A percentile compares a stretch with the other conserved stretches of the same genome.
Conservation (phyloP, 2,113 vertebrate genomes). For the Myxocyprinus asiaticus region DNA sequence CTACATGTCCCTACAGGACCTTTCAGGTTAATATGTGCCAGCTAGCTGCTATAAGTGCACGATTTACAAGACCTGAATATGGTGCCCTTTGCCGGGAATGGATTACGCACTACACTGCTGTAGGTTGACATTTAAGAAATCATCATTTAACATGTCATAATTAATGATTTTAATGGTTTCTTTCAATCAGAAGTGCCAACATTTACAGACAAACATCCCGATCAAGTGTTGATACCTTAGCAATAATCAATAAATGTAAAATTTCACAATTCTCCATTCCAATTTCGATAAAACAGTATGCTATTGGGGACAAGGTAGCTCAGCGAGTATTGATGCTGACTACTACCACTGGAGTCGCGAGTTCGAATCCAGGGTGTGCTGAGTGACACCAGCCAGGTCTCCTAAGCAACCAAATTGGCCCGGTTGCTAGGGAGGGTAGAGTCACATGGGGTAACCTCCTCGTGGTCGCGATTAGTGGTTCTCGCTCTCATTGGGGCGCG, state of each 20-base stretch:
- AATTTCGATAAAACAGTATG: too few species aligned
- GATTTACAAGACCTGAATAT: conserved; percentile 19
- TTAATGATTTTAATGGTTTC: neutral
- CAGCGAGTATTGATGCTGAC: too few species aligned
- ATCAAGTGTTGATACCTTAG: neutral
- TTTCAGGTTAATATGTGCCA: conserved; percentile 51
- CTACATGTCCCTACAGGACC: conserved; percentile 67
- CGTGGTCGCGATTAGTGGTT: too few species aligned
- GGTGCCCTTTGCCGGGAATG: neutral
- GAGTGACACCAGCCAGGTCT: too few species aligned
- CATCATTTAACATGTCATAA: neutral
- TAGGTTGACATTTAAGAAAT: neutral
- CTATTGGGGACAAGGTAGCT: too few species aligned
- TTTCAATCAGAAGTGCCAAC: conserved; percentile 7
- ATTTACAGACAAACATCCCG: neutral
- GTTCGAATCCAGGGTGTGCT: too few species aligned
- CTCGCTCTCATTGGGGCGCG: too few species aligned
- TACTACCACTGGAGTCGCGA: too few species aligned
- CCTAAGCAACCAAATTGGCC: too few species aligned
- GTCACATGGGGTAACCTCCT: too few species aligned
- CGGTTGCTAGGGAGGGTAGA: too few species aligned
- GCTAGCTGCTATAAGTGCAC: conserved; percentile 6
- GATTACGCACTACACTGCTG: neutral
- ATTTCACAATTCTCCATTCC: neutral
- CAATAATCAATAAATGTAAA: neutral